Base-by-base conservation (phyloP, 2,888 invertebrate species). In the Scaeva pyrastri region DNA sequence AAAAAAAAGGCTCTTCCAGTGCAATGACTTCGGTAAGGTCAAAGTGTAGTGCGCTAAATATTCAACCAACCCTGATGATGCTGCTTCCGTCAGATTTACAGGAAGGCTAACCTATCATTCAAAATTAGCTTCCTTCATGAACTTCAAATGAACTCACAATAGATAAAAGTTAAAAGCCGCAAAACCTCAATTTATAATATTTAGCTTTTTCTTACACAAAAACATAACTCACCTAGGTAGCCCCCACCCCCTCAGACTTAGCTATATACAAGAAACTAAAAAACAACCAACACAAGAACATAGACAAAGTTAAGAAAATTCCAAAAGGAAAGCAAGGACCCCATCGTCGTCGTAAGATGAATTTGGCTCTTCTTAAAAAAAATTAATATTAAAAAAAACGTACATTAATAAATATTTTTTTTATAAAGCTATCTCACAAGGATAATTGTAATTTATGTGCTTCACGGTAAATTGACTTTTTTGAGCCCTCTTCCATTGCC, bases 391-490 rank as follows among this genome's bases (percentile, higher is more conserved):
- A 68, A 72, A 72, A 31, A 36, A 31, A 48, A 31, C 31, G 7
- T 12, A 36, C 19, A 66, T 66, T 48, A 76, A 76, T 84, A 85
- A 76, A 75, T 76, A 80, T 60, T 76, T 80, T 80, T 79, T 80
- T 72, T 80, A 14, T 52, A 8, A 1, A 26, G 14, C 52, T 68
- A 76, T 80, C 80, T 80, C 76, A 72, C 84, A 85, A 81, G 85
- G 85, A 85, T 81, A 76, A 85, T 85, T 85, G 85, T 85, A 85
- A 85, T 85, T 85, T 85, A 85, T 85, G 80, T 81, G 76, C 85
- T 85, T 85, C 72, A 85, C 76, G 81, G 80, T 85, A 80, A 76
- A 85, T 85, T 85, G 75, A 85, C 75, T 80, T 80, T 72, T 66
- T 50, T 41, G 12, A 31, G 12, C 23, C 50, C 14, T 23, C 50